phyloP scores from a whole-genome alignment of 1,140 invertebrate genomes.

The Drosophila oshimai region DNA sequence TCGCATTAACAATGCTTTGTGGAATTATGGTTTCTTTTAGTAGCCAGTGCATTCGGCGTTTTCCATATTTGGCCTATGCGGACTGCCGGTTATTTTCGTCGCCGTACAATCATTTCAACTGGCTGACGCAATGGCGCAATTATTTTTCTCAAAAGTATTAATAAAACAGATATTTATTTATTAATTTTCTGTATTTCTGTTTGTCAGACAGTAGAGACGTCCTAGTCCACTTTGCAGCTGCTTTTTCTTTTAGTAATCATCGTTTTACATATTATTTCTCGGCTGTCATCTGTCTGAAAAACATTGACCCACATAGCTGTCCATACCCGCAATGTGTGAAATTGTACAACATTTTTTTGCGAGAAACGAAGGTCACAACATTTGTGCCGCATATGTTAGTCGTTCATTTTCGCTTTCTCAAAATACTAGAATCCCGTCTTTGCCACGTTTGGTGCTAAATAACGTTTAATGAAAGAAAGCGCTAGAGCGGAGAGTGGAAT shows the following conservation, averaged over 20 bases:
- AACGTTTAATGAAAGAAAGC: slow-evolving; percentile 18
- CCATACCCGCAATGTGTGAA: slow-evolving; percentile 25
- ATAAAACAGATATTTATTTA: slow-evolving; percentile 8
- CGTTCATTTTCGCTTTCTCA: slow-evolving; percentile 51
- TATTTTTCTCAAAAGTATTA: slow-evolving; percentile 40
- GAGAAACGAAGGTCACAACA: slow-evolving; percentile 6
- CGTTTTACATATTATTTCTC: slow-evolving; percentile 33
- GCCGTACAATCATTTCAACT: slow-evolving; percentile 8
- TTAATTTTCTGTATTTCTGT: slow-evolving; percentile 16
- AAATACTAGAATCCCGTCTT: slow-evolving; percentile 5
- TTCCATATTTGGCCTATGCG: slow-evolving; percentile 33
- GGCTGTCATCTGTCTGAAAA: slow-evolving; percentile 11
- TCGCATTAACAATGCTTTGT: neutral
- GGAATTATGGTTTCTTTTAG: slow-evolving; percentile 4
- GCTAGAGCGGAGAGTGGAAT: neutral
- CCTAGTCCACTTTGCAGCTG: slow-evolving; percentile 19
- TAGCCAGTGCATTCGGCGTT: slow-evolving; percentile 4
- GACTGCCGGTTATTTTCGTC: slow-evolving; percentile 51
- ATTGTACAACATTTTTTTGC: slow-evolving; percentile 20
- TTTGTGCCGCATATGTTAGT: neutral
- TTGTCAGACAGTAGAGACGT: slow-evolving; percentile 1
- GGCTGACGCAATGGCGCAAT: slow-evolving; percentile 60
- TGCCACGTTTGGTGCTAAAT: slow-evolving; percentile 25
- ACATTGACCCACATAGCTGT: slow-evolving; percentile 55
- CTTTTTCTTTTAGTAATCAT: slow-evolving; percentile 47